phyloP scores from a whole-genome alignment of 2,113 vertebrate species.

The Sapajus apella region DNA sequence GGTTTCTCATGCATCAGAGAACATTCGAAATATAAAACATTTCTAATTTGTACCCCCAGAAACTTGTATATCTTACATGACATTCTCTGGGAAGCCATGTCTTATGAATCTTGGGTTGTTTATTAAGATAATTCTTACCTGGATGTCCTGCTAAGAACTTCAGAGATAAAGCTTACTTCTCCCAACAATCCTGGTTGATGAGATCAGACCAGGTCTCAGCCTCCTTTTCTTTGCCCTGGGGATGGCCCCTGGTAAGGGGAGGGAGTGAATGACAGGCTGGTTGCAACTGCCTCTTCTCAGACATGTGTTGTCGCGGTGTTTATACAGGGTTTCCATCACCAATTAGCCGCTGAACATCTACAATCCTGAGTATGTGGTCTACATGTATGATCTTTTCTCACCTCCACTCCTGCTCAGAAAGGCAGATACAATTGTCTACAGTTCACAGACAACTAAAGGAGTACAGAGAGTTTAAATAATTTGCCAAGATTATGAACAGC shows the following conservation, averaged over 20 bases:
- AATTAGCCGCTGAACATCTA: accelerated
- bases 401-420: background rate
- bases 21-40: background rate
- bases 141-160: background rate
- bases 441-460: background rate
- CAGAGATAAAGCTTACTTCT: background rate
- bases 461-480: background rate
- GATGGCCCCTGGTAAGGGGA: background rate
- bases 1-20: background rate
- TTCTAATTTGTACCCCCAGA: background rate
- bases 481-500: background rate
- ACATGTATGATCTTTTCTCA: accelerated
- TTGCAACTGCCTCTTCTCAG: background rate
- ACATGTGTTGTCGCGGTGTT: accelerated
- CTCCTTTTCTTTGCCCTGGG: background rate
- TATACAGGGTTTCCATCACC: accelerated
- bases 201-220: background rate
- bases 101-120: accelerated
- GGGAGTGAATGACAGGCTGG: background rate
- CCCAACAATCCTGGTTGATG: background rate
- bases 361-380: too few species aligned
- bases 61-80: background rate
- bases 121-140: background rate
- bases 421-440: background rate
- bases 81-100: background rate